Base-by-base conservation (phyloP, 2,888 invertebrate species). In the Synergus laeviventris region DNA sequence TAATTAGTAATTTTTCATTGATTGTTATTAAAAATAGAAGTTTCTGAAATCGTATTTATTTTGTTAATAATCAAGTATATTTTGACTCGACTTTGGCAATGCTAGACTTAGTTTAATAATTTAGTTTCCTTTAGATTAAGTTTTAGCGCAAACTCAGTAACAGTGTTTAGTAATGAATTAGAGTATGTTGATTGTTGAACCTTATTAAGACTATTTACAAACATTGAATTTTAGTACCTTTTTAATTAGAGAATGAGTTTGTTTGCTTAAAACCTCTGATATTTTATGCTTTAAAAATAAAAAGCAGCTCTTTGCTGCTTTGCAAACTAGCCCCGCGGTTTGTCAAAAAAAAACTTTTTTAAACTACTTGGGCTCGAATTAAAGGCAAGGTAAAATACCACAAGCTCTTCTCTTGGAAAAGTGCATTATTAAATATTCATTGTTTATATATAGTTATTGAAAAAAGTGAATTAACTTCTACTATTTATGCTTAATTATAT, bases 241-340 rank as follows among this genome's bases (percentile, higher is more conserved):
- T 76, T 77, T 79, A 84, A 85, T 84, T 85, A 84, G 81, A 83
- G 80, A 49, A 64, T 61, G 74, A 74, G 77, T 82, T 78, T 75
- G 77, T 81, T 82, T 80, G 60, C 75, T 61, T 75, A 62, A 76
- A 80, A 76, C 77, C 56, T 76, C 38, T 2, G 31, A 66, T 66
- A 66, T 31, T 66, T 66, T 38, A 9, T 16, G 8, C 45, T 42
- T 45, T 39, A 9, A 66, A 45, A 66, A 42, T 45, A 66, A 66
- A 45, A 66, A 16, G 66, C 16, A 31, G 45, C 45, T 24, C 2
- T 66, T 66, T 42, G 14, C 24, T 66, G 16, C 45, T 42, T 24
- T 8, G 16, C 31, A 7, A 45, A 31, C 66, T 9, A n/a, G n/a
- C n/a, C n/a, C n/a, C n/a, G n/a, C 16, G 31, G 42, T 45, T 45